Conservation (phyloP, 2,797 vertebrate genomes). For the Cossypha caffra region DNA sequence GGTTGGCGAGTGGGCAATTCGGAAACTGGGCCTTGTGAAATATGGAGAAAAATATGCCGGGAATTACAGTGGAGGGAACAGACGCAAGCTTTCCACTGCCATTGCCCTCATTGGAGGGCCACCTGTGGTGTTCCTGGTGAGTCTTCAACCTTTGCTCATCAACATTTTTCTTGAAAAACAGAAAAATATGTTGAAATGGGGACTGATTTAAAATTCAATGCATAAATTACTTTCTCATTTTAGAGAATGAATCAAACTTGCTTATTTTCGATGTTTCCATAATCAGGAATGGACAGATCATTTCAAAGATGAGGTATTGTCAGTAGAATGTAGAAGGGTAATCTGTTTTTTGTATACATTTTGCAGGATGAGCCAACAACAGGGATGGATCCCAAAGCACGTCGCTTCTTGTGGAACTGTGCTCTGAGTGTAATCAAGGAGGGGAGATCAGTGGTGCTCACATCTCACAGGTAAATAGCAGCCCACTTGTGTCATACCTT, state of each 20-base stretch:
- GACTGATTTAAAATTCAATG: not conserved
- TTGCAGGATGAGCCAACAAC: constrained; percentile 95
- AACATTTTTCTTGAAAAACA: not conserved
- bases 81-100: constrained; percentile 94
- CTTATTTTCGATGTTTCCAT: not conserved
- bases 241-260: not conserved
- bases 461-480: constrained; percentile 88
- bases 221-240: not conserved
- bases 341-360: not conserved
- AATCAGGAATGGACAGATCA: not conserved
- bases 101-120: constrained; percentile 94
- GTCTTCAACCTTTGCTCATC: constrained; percentile 35
- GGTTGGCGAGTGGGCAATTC: constrained; percentile 97
- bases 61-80: constrained; percentile 95
- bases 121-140: constrained; percentile 94
- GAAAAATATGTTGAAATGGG: not conserved
- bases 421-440: constrained; percentile 92
- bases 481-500: not conserved
- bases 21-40: constrained; percentile 90
- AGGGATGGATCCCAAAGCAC: constrained; percentile 96
- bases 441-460: constrained; percentile 93
- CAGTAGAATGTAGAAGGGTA: not conserved
- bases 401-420: constrained; percentile 95
- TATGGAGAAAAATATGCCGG: constrained; percentile 91
- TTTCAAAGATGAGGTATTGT: not conserved